phyloP scores from a whole-genome alignment of 2,797 vertebrate species.

The Oreonectes daqikongensis region DNA sequence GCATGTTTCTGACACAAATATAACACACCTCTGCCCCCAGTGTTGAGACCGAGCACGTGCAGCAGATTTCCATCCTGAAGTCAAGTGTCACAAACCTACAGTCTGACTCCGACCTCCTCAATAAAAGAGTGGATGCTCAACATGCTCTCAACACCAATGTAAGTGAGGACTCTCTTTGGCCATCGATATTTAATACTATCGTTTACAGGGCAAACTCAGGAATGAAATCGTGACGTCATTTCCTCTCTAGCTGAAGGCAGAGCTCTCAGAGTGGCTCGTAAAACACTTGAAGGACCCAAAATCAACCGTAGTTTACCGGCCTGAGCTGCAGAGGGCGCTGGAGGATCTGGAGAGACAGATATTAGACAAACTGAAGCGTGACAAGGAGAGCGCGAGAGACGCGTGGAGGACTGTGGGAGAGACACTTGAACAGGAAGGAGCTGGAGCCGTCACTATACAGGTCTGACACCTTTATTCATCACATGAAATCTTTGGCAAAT shows the following conservation, averaged over 20 bases:
- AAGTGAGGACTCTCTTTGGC: background rate
- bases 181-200: background rate
- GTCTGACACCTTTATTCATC: conserved; percentile 11
- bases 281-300: conserved; percentile 35
- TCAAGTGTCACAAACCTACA: conserved; percentile 45
- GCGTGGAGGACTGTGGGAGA: conserved; percentile 61
- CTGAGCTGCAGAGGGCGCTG: conserved; percentile 61
- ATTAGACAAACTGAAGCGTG: conserved; percentile 45
- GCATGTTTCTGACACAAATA: background rate
- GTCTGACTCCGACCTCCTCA: conserved; percentile 38
- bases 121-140: conserved; percentile 44
- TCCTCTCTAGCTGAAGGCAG: conserved; percentile 52
- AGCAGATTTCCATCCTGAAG: conserved; percentile 50
- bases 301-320: conserved; percentile 40
- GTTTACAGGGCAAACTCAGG: background rate
- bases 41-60: conserved; percentile 40
- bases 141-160: conserved; percentile 48
- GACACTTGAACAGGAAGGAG: conserved; percentile 58
- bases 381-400: conserved; percentile 41
- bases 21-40: conserved; percentile 35
- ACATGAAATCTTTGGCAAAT: too few species aligned
- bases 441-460: conserved; percentile 53
- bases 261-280: conserved; percentile 57
- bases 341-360: conserved; percentile 56
- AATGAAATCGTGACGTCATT: background rate